Evolutionary conservation across 64 coral and sea anemone species (phyloP), one percentile per base, ranked within the genome.

Genomic region (Actinia equina): DNA sequence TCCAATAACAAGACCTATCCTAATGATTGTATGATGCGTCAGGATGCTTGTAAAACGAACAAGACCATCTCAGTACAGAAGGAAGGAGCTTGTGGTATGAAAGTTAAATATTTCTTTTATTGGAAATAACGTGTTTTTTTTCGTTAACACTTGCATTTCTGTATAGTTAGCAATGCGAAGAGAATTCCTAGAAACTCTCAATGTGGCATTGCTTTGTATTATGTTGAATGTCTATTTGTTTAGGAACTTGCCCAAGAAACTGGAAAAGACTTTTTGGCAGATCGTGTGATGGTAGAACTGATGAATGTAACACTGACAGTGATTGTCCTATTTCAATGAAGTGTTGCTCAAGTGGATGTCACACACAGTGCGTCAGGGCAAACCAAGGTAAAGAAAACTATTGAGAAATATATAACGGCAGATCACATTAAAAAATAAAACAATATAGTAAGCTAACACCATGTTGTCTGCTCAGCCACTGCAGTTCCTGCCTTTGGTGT

Each of bases 11-110:
- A 83, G 7, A 74, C 61, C 42, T 89, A 89, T 58, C 59, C 27
- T 59, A 89, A 71, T 76, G 71, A 80, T 14, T 89, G 88, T 42
- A 59, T 44, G 49, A 51, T 89, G 80, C 82, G 77, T 67, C 57
- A 84, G 16, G 65, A 83, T 27, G 46, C 79, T 76, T 89, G 88
- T 79, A 45, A 25, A 74, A 83, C 49, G 44, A 83, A 83, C 6
- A 22, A 59, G 22, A 77, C n/a, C 17, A 88, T 88, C 26, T 49
- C 76, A 44, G 86, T 80, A 12, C 44, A 57, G 71, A 26, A 18
- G 51, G 27, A 78, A 23, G 86, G 71, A 25, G 19, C 77, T 55
- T 88, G 86, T 88, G 86, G 86, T 88, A 71, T 25, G 9, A n/a
- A 8, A 7, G 1, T 60, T 69, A 23, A 6, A 49, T 49, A 37